Base-by-base conservation (phyloP, 2,113 vertebrate genomes). In the Acrocephalus arundinaceus region DNA sequence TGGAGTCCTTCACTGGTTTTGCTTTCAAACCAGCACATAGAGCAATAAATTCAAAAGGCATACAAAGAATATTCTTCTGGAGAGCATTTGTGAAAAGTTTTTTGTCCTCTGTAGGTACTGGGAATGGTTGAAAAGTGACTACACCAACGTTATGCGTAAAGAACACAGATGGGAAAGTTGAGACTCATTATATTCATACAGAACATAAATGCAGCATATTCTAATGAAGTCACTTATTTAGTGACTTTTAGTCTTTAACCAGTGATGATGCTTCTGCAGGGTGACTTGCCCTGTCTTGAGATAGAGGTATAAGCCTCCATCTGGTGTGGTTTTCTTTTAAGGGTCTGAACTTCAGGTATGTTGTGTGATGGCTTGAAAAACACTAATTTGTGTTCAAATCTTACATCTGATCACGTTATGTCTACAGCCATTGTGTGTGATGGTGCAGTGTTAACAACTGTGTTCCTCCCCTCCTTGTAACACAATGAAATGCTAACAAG, bases 241-340 rank as follows among this genome's bases (percentile, higher is more conserved):
- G 30, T 43, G 51, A 30, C 24, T 66, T 85, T 49, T n/a, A 48
- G 13, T 49, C 15, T 71, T 49, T 46, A 46, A 54, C 28, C 18
- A 37, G 6, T 23, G 19, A 57, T 61, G 3, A 8, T 20, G 13
- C 10, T 35, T 63, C 10, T 1, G 1, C 10, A n/a, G 21, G 2
- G 1, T 71, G 9, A 66, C 19, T 37, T 58, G 6, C 28, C 74
- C 48, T 75, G 8, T 41, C 15, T 87, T 74, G 24, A 35, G 14
- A 14, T 5, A 21, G 15, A 2, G 54, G 1, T 46, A 16, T 12
- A 78, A 78, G 5, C 8, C 14, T 55, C 23, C 9, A 35, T 24
- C 19, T 75, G 58, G 6, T 48, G 30, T 59, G 7, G 1, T 39
- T 78, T 87, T 87, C 30, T 16, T 55, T 75, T 8, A 39, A 45